Conservation (phyloP, 2,797 vertebrate species). For the Nannoperca australis region DNA sequence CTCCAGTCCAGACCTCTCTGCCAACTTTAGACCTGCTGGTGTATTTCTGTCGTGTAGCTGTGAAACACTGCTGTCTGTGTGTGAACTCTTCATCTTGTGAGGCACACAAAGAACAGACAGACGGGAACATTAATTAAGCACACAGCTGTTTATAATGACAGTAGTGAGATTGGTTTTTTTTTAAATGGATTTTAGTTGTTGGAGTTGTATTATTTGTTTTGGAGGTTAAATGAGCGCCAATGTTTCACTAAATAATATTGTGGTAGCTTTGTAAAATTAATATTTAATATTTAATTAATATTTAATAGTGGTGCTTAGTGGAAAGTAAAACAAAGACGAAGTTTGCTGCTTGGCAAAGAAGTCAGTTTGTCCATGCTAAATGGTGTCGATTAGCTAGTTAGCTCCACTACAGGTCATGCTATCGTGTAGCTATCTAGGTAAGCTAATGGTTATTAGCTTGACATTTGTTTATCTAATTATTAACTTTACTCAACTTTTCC, state of each 20-base stretch:
- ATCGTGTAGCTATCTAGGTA: too few relatives aligned
- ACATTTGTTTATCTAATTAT: background rate
- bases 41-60: conserved; percentile 12
- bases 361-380: background rate
- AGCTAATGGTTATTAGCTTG: too few relatives aligned
- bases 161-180: background rate
- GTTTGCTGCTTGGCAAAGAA: background rate
- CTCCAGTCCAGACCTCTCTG: background rate
- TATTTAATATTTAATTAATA: background rate
- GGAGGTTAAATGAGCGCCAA: background rate
- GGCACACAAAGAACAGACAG: too few relatives aligned
- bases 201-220: too few relatives aligned
- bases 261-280: background rate
- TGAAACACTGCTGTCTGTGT: conserved; percentile 2
- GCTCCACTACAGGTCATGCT: too few relatives aligned
- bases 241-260: background rate
- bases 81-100: conserved; percentile 1
- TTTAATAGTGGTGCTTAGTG: background rate
- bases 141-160: background rate
- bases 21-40: background rate
- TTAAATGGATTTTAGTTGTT: background rate
- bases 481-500: background rate
- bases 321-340: too few relatives aligned
- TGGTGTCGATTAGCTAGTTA: too few relatives aligned
- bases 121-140: background rate